Evolutionary conservation across 2,797 vertebrate species (phyloP).

Genomic region (Syngnathus acus): DNA sequence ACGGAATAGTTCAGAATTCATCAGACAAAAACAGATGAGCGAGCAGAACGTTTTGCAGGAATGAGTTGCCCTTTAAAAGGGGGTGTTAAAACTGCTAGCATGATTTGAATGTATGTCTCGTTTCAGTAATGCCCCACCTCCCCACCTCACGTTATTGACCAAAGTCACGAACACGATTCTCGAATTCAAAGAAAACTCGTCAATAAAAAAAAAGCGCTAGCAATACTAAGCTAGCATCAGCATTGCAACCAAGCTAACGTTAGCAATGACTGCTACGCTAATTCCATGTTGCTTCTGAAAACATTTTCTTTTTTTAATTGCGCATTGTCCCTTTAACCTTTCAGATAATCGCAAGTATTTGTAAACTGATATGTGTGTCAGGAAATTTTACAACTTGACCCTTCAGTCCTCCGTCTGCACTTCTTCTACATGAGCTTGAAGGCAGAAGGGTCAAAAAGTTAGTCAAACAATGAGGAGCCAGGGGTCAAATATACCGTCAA

Average conservation of each 20-base stretch:
- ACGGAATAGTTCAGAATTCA: slow-evolving; percentile 40
- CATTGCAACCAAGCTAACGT: too few species aligned
- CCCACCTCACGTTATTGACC: too few species aligned
- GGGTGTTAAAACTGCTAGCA: too few species aligned
- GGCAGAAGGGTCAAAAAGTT: not conserved
- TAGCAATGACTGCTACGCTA: too few species aligned
- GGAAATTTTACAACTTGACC: slow-evolving; percentile 14
- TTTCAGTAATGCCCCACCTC: too few species aligned
- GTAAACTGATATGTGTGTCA: slow-evolving; percentile 20
- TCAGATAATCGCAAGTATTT: slow-evolving; percentile 26
- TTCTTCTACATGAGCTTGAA: not conserved
- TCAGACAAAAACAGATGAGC: slow-evolving; percentile 43
- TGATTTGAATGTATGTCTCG: too few species aligned
- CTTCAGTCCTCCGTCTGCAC: not conserved
- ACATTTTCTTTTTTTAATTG: not conserved
- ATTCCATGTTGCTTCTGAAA: too few species aligned
- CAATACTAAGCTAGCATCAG: too few species aligned
- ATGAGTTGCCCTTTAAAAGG: slow-evolving; percentile 10
- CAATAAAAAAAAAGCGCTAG: too few species aligned
- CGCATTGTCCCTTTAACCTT: slow-evolving; percentile 8
- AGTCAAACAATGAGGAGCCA: not conserved
- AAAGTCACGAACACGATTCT: too few species aligned
- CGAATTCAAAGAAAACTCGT: too few species aligned
- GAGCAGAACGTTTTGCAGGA: slow-evolving; percentile 22
- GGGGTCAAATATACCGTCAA: not conserved